Evolutionary conservation across 2,888 invertebrate species (phyloP).

Genomic region (Miltochrista miniata): DNA sequence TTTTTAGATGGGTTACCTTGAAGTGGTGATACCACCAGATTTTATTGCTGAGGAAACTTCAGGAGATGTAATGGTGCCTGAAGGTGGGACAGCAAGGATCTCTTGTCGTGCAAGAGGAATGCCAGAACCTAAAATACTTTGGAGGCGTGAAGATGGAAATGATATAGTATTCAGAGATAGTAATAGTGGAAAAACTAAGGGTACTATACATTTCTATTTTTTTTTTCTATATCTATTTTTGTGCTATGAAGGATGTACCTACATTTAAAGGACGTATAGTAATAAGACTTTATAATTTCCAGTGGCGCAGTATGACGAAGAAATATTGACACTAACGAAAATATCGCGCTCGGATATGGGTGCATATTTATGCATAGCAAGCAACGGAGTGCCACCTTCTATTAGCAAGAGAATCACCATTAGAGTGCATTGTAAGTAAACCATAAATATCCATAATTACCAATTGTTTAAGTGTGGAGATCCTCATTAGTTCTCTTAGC

Average conservation of each 20-base stretch:
- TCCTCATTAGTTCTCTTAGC: no score
- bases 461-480: no score
- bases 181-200: conserved; percentile 85
- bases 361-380: conserved; percentile 94
- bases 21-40: conserved; percentile 96
- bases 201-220: conserved; percentile 52
- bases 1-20: conserved; percentile 90
- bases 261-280: background rate
- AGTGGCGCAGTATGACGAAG: conserved; percentile 89
- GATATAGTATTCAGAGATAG: conserved; percentile 91
- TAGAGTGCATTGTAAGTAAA: conserved; percentile 94
- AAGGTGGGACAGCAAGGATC: conserved; percentile 89
- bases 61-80: conserved; percentile 94
- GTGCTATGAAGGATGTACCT: no score
- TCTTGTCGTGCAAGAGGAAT: conserved; percentile 90
- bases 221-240: no score
- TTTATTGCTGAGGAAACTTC: conserved; percentile 94
- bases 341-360: conserved; percentile 96
- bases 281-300: conserved; percentile 26
- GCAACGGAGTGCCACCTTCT: conserved; percentile 94
- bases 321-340: conserved; percentile 89
- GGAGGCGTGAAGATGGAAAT: conserved; percentile 92
- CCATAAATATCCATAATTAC: no score
- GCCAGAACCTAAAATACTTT: conserved; percentile 90
- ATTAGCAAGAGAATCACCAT: conserved; percentile 95